phyloP scores from a whole-genome alignment of 2,113 vertebrate species.

The Elgaria multicarinata region DNA sequence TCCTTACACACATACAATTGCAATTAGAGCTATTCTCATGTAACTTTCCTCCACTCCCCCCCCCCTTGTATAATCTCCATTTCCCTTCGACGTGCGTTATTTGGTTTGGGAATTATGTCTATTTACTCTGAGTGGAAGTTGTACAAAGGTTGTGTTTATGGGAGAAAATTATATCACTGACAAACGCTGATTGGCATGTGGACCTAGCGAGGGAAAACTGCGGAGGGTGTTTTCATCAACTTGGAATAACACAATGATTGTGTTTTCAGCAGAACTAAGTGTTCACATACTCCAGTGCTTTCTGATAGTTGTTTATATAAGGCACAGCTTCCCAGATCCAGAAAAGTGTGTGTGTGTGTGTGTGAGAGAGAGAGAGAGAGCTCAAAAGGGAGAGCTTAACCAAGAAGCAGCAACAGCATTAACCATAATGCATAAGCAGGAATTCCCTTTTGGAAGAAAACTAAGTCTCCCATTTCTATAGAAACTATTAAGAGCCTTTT shows the following conservation, averaged over 20 bases:
- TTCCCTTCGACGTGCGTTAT: constrained; percentile 77
- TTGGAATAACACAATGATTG: constrained; percentile 88
- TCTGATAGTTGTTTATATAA: constrained; percentile 83
- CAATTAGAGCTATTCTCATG: constrained; percentile 76
- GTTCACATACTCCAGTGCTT: constrained; percentile 81
- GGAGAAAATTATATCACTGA: constrained; percentile 84
- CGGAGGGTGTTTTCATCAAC: constrained; percentile 84
- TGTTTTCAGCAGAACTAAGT: constrained; percentile 86
- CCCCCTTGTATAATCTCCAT: constrained; percentile 75
- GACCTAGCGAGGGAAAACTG: constrained; percentile 77
- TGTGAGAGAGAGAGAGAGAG: not conserved
- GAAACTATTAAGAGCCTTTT: constrained; percentile 41
- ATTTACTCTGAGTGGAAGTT: constrained; percentile 82
- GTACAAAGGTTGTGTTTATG: constrained; percentile 84
- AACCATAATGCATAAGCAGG: constrained; percentile 43
- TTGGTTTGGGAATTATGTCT: constrained; percentile 84
- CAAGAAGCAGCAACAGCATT: constrained; percentile 48
- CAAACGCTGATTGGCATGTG: constrained; percentile 83
- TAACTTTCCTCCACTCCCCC: constrained; percentile 68
- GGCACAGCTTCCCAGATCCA: constrained; percentile 76
- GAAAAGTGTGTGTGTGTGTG: constrained; percentile 42
- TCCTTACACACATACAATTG: constrained; percentile 15
- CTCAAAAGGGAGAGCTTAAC: constrained; percentile 41
- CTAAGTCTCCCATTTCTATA: constrained; percentile 46
- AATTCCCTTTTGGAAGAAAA: constrained; percentile 44